Evolutionary conservation across 2,797 vertebrate genomes (phyloP).

Genomic region (Dicrostonyx torquatus): DNA sequence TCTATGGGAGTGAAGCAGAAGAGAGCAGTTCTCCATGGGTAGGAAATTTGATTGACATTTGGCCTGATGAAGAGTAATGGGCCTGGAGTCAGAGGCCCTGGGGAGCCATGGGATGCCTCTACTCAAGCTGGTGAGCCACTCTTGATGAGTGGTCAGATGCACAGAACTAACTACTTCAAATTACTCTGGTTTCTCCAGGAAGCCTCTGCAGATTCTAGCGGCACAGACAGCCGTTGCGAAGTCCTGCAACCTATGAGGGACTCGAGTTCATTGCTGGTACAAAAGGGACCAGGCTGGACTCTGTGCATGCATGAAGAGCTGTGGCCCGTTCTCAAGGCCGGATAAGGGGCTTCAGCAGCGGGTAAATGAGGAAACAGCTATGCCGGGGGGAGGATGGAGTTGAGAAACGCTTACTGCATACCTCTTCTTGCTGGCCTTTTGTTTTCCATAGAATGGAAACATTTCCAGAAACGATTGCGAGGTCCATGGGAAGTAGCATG

Average conservation of each 20-base stretch:
- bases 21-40: background rate
- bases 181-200: background rate
- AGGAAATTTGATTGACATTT: background rate
- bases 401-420: background rate
- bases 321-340: background rate
- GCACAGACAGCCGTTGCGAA: background rate
- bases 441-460: background rate
- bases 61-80: background rate
- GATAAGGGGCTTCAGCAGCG: rapidly evolving
- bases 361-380: background rate
- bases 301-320: background rate
- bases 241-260: background rate
- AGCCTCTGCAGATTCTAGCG: background rate
- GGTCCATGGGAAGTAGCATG: background rate
- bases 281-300: background rate
- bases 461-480: background rate
- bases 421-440: background rate
- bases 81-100: background rate
- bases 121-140: background rate
- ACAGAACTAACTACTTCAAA: background rate
- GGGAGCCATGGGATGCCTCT: background rate
- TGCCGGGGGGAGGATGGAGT: background rate
- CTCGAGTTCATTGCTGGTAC: background rate
- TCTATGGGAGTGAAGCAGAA: no score
- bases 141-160: background rate